Evolutionary conservation across 2,797 vertebrate species (phyloP).

Genomic region (Falco novaeseelandiae): DNA sequence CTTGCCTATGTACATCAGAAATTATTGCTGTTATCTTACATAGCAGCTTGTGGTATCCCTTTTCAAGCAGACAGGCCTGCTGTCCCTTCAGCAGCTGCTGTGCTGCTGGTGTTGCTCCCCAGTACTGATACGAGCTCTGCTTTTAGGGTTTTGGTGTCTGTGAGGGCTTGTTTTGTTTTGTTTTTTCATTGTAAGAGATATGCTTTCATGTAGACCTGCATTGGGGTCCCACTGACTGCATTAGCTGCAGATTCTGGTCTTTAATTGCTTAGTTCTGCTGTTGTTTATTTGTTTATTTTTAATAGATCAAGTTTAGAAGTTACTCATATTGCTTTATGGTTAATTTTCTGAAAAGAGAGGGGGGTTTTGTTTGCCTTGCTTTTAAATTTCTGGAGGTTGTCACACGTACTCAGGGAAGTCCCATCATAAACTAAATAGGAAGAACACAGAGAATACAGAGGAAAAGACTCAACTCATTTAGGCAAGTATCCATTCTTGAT

Average conservation of each 20-base stretch:
- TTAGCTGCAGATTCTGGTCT: not conserved
- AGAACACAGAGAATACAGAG: not conserved
- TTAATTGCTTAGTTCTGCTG: not conserved
- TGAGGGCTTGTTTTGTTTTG: not conserved
- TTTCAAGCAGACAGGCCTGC: not conserved
- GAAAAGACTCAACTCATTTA: not conserved
- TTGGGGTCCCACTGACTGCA: not conserved
- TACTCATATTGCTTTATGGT: not conserved
- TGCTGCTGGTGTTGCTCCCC: not conserved
- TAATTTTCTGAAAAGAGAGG: not conserved
- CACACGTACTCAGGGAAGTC: not conserved
- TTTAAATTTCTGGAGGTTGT: not conserved
- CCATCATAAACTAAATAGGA: not conserved
- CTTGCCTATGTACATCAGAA: slow-evolving; percentile 29
- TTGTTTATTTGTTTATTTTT: not conserved
- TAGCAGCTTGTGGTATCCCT: slow-evolving; percentile 43
- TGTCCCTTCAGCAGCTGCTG: not conserved
- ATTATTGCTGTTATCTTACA: slow-evolving; percentile 48
- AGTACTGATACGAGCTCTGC: not conserved
- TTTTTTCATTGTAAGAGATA: not conserved
- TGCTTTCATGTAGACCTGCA: not conserved
- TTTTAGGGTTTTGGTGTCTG: not conserved
- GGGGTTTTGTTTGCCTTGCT: not conserved
- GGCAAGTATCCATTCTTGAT: not conserved
- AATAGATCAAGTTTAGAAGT: not conserved